A percentile compares a stretch with the other conserved stretches of the same genome.
Evolutionary conservation across 2,888 invertebrate species (phyloP).

Genomic region (Thumatha senex): DNA sequence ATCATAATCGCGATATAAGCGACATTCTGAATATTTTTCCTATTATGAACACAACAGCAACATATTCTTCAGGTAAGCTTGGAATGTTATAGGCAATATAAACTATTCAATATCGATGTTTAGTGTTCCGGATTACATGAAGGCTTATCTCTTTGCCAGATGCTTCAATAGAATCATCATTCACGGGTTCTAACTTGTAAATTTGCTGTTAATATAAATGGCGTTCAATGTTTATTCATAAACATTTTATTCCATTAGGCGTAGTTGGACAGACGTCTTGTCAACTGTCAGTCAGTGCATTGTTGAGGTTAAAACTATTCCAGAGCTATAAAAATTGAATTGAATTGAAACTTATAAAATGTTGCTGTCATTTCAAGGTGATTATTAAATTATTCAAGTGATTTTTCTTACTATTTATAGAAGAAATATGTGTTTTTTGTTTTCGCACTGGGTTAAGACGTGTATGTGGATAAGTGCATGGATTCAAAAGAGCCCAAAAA

Average conservation of each 20-base stretch:
- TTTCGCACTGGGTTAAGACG: background rate
- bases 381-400: slow-evolving; percentile 4
- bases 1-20: slow-evolving; percentile 16
- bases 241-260: background rate
- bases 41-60: slow-evolving; percentile 49
- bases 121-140: background rate
- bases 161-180: background rate
- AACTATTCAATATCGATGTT: background rate
- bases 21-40: slow-evolving; percentile 7
- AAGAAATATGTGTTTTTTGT: too few species aligned
- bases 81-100: slow-evolving; percentile 17
- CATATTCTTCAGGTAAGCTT: slow-evolving; percentile 37
- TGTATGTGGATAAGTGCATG: too few species aligned
- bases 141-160: background rate
- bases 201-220: background rate
- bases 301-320: background rate
- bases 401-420: background rate
- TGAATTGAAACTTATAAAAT: slow-evolving; percentile 4
- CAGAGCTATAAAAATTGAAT: too few species aligned
- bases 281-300: background rate
- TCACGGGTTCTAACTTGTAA: background rate
- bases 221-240: background rate
- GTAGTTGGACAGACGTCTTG: background rate
- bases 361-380: slow-evolving; percentile 14
- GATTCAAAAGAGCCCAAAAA: too few species aligned